These are phyloP conservation scores for Hemitrygon akajei DNA, from an alignment of 2,797 vertebrate genomes.

Conservation along the genomic window DNA sequence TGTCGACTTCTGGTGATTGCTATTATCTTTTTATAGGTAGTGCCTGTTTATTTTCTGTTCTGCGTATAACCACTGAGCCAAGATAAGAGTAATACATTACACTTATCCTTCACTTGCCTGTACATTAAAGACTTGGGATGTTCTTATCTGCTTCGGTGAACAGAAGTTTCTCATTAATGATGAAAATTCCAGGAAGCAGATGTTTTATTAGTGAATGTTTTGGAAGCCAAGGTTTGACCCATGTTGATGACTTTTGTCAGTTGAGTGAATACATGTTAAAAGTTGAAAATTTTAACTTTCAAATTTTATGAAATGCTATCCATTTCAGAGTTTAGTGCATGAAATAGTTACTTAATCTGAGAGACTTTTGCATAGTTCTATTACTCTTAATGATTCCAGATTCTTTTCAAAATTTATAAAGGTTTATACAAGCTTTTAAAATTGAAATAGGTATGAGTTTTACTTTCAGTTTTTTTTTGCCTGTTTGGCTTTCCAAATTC, in stretches of 20 bases:
- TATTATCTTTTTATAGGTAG: not conserved
- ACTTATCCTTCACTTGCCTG: not conserved
- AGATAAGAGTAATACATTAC: conserved; percentile 19
- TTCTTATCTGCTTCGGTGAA: conserved; percentile 16
- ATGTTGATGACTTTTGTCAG: not conserved
- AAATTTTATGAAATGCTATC: not conserved
- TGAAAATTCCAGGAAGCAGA: conserved; percentile 30
- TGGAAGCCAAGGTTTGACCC: not conserved
- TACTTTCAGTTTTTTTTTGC: not conserved
- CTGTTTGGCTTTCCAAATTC: not conserved
- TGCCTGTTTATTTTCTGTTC: not conserved
- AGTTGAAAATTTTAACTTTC: not conserved
- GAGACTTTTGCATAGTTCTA: not conserved
- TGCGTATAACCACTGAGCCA: not conserved
- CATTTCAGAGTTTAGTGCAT: not conserved
- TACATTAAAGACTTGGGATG: not conserved
- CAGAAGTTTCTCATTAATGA: not conserved
- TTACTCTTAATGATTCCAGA: not conserved
- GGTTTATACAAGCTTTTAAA: not conserved
- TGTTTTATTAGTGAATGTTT: conserved; percentile 5
- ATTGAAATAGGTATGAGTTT: no score
- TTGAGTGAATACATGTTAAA: not conserved
- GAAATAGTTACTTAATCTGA: not conserved
- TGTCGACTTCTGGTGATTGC: not conserved
- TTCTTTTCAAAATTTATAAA: not conserved